phyloP scores from a whole-genome alignment of 1,140 invertebrate genomes.

The Zaprionus taronus region DNA sequence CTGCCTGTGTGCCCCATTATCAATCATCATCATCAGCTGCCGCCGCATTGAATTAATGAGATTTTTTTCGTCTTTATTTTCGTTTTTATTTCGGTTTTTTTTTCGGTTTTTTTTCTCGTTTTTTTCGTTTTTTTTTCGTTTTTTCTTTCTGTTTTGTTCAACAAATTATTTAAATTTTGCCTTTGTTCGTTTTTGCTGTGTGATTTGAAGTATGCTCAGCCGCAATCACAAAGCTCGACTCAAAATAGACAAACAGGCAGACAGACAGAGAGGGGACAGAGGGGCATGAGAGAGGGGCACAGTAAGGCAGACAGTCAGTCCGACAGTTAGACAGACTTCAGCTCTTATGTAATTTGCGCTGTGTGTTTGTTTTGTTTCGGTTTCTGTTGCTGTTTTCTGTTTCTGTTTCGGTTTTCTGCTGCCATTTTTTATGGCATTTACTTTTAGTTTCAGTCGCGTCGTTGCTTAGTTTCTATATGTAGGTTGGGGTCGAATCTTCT shows the following conservation, averaged over 20 bases:
- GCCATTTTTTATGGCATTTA: conserved; percentile 74
- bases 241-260: conserved; percentile 18
- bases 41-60: conserved; percentile 57
- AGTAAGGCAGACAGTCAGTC: conserved; percentile 4
- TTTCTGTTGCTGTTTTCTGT: conserved; percentile 28
- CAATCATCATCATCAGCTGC: conserved; percentile 37
- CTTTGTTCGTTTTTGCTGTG: conserved; percentile 30
- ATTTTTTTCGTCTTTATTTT: conserved; percentile 26
- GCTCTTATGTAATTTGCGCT: conserved; percentile 67
- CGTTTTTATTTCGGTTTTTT: conserved; percentile 17
- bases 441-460: conserved; percentile 69
- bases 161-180: conserved; percentile 59
- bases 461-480: conserved; percentile 55
- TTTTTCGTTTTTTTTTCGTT: conserved; percentile 13
- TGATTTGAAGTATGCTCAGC: conserved; percentile 60
- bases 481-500: conserved; percentile 80
- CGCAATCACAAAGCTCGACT: conserved; percentile 37
- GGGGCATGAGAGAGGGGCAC: background rate
- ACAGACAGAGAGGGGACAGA: conserved; percentile 6
- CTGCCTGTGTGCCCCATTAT: background rate
- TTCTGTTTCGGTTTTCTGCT: conserved; percentile 49
- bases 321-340: conserved; percentile 23
- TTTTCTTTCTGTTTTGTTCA: conserved; percentile 35
- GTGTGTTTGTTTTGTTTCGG: conserved; percentile 19
- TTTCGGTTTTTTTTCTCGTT: background rate